A percentile compares a stretch with the other conserved stretches of the same genome.
Evolutionary conservation across 37 sponge, comb jelly and placozoan species (phyloP).

Genomic region (Crambe crambe): DNA sequence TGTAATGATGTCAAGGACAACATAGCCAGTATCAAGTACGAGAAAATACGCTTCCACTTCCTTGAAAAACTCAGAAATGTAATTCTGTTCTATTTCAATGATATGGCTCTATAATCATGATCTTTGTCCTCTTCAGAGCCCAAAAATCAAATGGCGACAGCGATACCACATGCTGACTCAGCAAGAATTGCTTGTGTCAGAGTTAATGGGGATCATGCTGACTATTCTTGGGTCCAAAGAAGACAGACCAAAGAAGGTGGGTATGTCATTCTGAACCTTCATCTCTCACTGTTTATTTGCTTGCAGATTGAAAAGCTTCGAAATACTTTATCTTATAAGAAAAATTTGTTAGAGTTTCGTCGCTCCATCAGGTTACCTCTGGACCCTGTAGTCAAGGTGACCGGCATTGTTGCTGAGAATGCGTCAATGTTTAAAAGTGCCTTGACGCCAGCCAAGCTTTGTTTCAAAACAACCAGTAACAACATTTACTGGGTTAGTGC

Average conservation of each 20-base stretch:
- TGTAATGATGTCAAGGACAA: slow-evolving; percentile 80
- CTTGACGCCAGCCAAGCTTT: slow-evolving; percentile 78
- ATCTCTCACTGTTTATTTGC: background rate
- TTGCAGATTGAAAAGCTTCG: slow-evolving; percentile 56
- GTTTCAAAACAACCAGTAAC: slow-evolving; percentile 73
- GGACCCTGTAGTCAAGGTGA: slow-evolving; percentile 49
- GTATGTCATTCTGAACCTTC: background rate
- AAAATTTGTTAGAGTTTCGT: slow-evolving; percentile 14
- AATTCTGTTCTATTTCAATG: background rate
- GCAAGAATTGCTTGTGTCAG: slow-evolving; percentile 53
- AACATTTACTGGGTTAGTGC: slow-evolving; percentile 71
- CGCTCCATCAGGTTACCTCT: slow-evolving; percentile 59
- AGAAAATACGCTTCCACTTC: slow-evolving; percentile 50
- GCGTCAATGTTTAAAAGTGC: slow-evolving; percentile 91
- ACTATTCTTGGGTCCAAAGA: slow-evolving; percentile 42
- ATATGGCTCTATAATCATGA: background rate
- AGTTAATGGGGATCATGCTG: slow-evolving; percentile 43
- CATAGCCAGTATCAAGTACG: slow-evolving; percentile 31
- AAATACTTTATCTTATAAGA: slow-evolving; percentile 2
- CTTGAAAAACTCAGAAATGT: slow-evolving; percentile 38
- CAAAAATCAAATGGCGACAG: slow-evolving; percentile 54
- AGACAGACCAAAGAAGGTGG: slow-evolving; percentile 76
- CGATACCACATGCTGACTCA: slow-evolving; percentile 71
- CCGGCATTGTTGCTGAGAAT: slow-evolving; percentile 63
- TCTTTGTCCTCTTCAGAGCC: slow-evolving; percentile 28